Conservation (phyloP, 2,113 vertebrate species). For the Miniopterus natalensis region DNA sequence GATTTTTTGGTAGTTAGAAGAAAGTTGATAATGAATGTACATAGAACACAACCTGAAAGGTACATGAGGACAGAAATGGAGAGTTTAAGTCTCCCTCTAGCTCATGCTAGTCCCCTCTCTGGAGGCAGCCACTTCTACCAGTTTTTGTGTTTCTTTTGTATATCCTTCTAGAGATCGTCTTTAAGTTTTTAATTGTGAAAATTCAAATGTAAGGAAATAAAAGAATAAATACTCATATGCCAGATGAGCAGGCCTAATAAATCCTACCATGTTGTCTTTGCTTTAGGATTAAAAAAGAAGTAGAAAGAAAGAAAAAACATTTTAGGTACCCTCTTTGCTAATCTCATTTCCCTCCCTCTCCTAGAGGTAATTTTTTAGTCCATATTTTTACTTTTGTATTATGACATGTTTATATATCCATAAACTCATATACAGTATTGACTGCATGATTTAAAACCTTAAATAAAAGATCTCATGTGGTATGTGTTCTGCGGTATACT, state of each 20-base stretch:
- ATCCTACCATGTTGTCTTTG: background rate
- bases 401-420: background rate
- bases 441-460: background rate
- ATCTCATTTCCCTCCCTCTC: background rate
- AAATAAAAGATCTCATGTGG: background rate
- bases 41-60: background rate
- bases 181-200: constrained; percentile 32
- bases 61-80: background rate
- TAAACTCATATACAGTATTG: background rate
- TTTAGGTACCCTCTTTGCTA: background rate
- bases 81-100: background rate
- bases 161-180: background rate
- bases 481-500: background rate
- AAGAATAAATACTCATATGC: background rate
- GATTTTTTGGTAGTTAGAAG: background rate
- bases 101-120: background rate
- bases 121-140: background rate
- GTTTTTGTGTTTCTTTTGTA: background rate
- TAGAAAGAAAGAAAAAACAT: background rate
- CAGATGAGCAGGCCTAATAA: background rate
- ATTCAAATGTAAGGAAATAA: constrained; percentile 26
- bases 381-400: constrained; percentile 1
- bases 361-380: background rate
- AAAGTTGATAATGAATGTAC: background rate
- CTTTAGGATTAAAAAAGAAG: background rate